Evolutionary conservation across 2,888 invertebrate species (phyloP), one percentile per base, ranked within the genome.

Genomic region (Eupithecia exiguata): DNA sequence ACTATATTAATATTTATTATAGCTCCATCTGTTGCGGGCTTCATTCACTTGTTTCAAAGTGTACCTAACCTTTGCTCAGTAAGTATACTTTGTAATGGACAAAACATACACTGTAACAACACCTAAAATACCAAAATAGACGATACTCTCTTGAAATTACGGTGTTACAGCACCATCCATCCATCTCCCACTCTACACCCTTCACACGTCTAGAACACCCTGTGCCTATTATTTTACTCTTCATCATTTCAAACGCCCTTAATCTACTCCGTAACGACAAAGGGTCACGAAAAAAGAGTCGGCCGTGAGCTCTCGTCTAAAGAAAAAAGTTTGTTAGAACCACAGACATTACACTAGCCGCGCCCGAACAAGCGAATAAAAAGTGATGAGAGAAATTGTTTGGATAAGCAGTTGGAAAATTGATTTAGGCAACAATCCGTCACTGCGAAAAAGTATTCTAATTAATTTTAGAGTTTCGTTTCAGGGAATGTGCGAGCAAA

Each of bases 181-280:
- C 12, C 25, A 58, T 58, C 58, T 10, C 14, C 25, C 5, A 53
- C 21, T 53, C 12, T 21, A 58, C 25, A 58, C 21, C 58, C 25
- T 58, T 58, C 21, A 58, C 58, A 58, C 58, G 62, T 62, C 62
- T 18, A 35, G 16, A 35, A 35, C 62, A 62, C 35, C 62, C 35
- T 62, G 35, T 35, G 35, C 18, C 62, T 35, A 62, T 62, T 35
- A 62, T 62, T 62, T 35, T 4, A 18, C 35, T 35, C 35, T 62
- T 62, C 62, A 62, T 62, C 62, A 62, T 18, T 35, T 9, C 35
- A 35, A 9, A 62, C 0, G 62, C 9, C 35, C 35, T 30, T 16
- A 16, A 25, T 35, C 30, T 61, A 18, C 61, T 14, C 35, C 58
- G 58, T 25, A 58, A 58, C 58, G 58, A 53, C n/a, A 10, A 25